Evolutionary conservation across 2,113 vertebrate genomes (phyloP).

Genomic region (Promerops cafer): DNA sequence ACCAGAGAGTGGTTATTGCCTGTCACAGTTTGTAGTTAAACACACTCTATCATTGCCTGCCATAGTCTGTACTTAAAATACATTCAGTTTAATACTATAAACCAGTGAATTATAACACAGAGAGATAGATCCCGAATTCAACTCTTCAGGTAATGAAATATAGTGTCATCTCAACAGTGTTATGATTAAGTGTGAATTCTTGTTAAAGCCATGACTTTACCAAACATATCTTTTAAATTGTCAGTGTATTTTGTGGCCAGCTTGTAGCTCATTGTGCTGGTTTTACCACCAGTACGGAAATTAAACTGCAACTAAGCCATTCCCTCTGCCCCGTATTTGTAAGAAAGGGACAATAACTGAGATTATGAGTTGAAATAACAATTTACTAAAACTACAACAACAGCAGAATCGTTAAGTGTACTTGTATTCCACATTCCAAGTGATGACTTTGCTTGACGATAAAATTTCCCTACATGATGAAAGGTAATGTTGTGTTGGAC

Average conservation of each 20-base stretch:
- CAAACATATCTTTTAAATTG: background rate
- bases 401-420: background rate
- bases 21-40: slow-evolving; percentile 13
- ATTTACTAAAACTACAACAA: background rate
- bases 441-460: background rate
- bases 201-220: background rate
- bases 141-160: background rate
- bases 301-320: background rate
- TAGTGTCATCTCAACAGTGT: background rate
- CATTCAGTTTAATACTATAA: background rate
- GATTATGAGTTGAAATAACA: background rate
- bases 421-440: background rate
- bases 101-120: background rate
- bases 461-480: background rate
- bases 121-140: background rate
- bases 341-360: background rate
- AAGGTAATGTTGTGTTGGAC: background rate
- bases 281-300: background rate
- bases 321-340: background rate
- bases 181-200: background rate
- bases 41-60: background rate
- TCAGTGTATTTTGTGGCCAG: background rate
- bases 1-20: background rate
- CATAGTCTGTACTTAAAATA: background rate
- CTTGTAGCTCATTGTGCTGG: background rate